These are phyloP conservation scores for Leptodactylus fuscus DNA, from an alignment of 2,113 vertebrate genomes.

Conservation along the genomic window DNA sequence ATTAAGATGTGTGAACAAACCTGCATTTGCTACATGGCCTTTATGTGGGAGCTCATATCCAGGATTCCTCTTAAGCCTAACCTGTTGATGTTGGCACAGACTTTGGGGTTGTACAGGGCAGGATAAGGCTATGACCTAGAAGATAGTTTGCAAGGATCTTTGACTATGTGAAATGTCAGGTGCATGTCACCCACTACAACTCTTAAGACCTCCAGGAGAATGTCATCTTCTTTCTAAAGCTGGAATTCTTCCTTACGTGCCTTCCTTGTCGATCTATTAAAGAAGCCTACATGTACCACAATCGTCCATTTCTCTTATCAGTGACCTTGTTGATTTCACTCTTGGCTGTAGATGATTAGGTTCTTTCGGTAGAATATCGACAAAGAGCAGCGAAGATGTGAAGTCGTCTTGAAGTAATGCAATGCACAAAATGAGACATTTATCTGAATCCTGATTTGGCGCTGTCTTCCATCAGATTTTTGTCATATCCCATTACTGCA, in stretches of 20 bases:
- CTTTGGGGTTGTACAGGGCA: too few relatives aligned
- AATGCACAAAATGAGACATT: conserved; percentile 30
- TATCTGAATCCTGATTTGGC: conserved; percentile 18
- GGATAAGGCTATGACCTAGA: too few relatives aligned
- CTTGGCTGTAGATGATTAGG: neutral
- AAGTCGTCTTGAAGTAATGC: neutral
- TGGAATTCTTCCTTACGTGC: neutral
- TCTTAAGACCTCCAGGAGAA: neutral
- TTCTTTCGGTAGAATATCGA: conserved; percentile 15
- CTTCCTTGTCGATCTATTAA: neutral
- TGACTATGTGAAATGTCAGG: too few relatives aligned
- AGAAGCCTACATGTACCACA: neutral
- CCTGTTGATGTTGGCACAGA: too few relatives aligned
- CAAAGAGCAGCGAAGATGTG: neutral
- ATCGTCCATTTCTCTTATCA: neutral
- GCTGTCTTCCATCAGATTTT: conserved; percentile 15
- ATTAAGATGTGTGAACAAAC: too few relatives aligned
- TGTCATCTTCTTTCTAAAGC: neutral
- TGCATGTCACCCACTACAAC: too few relatives aligned
- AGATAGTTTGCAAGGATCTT: too few relatives aligned
- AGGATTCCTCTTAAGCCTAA: too few relatives aligned
- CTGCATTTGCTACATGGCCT: too few relatives aligned
- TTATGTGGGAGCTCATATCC: too few relatives aligned
- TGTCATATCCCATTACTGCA: conserved; percentile 19
- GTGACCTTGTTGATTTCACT: conserved; percentile 5